phyloP scores from a whole-genome alignment of 2,888 invertebrate species.

The Lycophotia porphyrea region DNA sequence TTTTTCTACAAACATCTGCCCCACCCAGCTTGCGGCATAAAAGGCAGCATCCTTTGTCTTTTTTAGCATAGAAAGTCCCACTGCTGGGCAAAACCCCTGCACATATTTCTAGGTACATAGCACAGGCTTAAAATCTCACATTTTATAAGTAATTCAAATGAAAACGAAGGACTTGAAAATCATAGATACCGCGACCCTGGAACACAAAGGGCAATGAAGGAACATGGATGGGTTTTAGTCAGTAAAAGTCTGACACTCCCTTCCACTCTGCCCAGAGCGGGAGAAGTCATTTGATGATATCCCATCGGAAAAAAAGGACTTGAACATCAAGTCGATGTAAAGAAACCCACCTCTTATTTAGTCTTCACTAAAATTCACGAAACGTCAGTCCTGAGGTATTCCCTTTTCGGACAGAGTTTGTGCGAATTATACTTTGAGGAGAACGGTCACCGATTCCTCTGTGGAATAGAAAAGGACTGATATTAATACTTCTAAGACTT shows the following conservation, averaged over 20 bases:
- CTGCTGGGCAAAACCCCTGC: not conserved
- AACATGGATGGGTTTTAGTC: too few relatives aligned
- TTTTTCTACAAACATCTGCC: too few relatives aligned
- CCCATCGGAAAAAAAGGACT: too few relatives aligned
- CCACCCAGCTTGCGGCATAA: too few relatives aligned
- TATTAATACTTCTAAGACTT: constrained; percentile 48
- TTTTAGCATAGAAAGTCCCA: not conserved
- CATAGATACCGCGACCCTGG: too few relatives aligned
- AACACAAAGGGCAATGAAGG: too few relatives aligned
- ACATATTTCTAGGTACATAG: not conserved
- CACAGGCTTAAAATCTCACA: not conserved
- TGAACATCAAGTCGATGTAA: not conserved
- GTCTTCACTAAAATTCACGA: constrained; percentile 55
- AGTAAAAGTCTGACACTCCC: too few relatives aligned
- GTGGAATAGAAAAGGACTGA: constrained; percentile 45
- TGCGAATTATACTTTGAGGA: constrained; percentile 44
- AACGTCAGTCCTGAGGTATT: constrained; percentile 49
- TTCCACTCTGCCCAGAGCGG: too few relatives aligned
- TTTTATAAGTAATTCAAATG: not conserved
- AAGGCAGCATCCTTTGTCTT: too few relatives aligned
- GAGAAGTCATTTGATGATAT: too few relatives aligned
- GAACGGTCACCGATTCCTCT: constrained; percentile 44
- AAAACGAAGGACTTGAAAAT: not conserved
- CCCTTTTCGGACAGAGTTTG: constrained; percentile 41
- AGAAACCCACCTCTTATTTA: constrained; percentile 35